These are phyloP conservation scores for Cacatua alba DNA, from an alignment of 2,113 vertebrate genomes.

Conservation along the genomic window DNA sequence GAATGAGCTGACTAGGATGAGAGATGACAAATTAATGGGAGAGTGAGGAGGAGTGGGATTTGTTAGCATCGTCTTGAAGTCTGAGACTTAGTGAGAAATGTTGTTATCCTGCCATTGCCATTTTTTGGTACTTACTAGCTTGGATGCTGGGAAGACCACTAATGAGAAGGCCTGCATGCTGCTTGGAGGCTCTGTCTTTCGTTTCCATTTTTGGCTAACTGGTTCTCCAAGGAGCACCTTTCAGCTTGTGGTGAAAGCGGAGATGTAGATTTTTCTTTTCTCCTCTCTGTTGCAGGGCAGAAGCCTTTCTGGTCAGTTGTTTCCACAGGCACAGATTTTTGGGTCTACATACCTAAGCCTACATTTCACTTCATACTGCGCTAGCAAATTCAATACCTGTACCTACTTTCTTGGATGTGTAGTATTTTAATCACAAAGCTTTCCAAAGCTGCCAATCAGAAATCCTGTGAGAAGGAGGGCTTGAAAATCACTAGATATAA, in stretches of 20 bases:
- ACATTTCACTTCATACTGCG: not conserved
- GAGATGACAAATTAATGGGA: not conserved
- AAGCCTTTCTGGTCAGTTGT: not conserved
- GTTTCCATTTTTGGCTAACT: not conserved
- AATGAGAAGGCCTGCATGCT: not conserved
- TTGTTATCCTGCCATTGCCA: not conserved
- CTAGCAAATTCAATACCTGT: not conserved
- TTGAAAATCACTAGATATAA: not conserved
- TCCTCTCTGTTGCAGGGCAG: not conserved
- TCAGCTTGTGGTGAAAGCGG: not conserved
- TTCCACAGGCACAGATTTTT: not conserved
- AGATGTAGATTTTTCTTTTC: not conserved
- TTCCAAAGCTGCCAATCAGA: not conserved
- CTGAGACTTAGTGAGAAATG: not conserved
- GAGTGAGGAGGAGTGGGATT: not conserved
- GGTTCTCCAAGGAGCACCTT: not conserved
- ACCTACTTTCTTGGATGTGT: not conserved
- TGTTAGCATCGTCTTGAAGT: not conserved
- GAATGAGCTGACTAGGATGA: not conserved
- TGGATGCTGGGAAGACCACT: not conserved
- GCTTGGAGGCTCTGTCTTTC: not conserved
- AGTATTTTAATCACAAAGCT: not conserved
- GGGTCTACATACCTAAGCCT: not conserved
- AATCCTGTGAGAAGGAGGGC: not conserved
- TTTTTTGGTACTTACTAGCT: not conserved